Percentiles rank a stretch among this genome's conserved stretches.
phyloP scores from a whole-genome alignment of 2,888 invertebrate species.

The Euphydryas editha region DNA sequence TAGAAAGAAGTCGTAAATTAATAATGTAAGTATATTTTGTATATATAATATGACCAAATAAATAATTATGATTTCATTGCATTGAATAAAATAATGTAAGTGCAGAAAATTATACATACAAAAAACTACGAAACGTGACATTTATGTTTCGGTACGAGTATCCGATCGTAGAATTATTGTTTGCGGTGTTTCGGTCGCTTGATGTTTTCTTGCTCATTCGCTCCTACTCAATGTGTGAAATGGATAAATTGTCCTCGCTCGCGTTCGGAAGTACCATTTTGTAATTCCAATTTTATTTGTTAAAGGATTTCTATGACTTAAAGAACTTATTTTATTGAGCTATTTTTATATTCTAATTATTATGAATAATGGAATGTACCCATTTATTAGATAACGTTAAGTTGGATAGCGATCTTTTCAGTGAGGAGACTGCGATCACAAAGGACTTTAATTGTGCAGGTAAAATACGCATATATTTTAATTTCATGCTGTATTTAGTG shows the following conservation, averaged over 20 bases:
- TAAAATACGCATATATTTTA: slow-evolving; percentile 62
- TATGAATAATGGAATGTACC: slow-evolving; percentile 87
- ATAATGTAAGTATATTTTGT: too few relatives aligned
- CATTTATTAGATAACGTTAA: slow-evolving; percentile 87
- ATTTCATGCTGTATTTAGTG: slow-evolving; percentile 41
- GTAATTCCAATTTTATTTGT: slow-evolving; percentile 44
- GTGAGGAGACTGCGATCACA: slow-evolving; percentile 80
- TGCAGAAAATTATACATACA: not conserved
- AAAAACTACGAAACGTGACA: not conserved
- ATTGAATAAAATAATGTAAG: too few relatives aligned
- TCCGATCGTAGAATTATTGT: slow-evolving; percentile 48
- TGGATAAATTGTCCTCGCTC: slow-evolving; percentile 58
- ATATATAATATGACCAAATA: too few relatives aligned
- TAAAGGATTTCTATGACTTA: slow-evolving; percentile 61
- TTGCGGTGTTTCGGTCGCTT: slow-evolving; percentile 52
- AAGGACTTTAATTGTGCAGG: slow-evolving; percentile 87
- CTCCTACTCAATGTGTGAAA: slow-evolving; percentile 51
- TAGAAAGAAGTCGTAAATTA: too few relatives aligned
- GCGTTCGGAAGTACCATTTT: slow-evolving; percentile 47
- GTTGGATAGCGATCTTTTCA: slow-evolving; percentile 77
- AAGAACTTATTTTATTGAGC: slow-evolving; percentile 53
- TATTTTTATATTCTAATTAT: slow-evolving; percentile 53
- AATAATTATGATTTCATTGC: too few relatives aligned
- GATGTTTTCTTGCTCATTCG: slow-evolving; percentile 50
- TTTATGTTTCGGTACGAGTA: slow-evolving; percentile 27